Conservation (phyloP, 2,888 invertebrate species). For the Apotomis betuletana region DNA sequence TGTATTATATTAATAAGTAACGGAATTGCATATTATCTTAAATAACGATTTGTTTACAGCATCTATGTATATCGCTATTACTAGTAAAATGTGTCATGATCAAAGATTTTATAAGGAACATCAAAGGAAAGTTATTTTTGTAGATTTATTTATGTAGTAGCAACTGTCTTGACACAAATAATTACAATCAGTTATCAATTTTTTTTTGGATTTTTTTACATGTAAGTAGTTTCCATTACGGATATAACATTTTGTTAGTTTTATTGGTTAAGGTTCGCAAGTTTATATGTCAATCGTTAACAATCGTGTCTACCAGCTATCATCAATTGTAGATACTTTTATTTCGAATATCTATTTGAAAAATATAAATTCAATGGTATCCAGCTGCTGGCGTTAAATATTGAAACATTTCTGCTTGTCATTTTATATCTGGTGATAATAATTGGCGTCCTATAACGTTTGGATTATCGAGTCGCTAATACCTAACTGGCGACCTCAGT, state of each 20-base stretch:
- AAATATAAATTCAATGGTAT: background rate
- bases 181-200: too few species aligned
- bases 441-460: conserved; percentile 9
- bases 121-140: conserved; percentile 22
- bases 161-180: too few species aligned
- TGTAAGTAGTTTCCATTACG: too few species aligned
- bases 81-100: conserved; percentile 20
- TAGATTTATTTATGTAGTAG: background rate
- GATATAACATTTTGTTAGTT: too few species aligned
- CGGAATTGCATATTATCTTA: background rate
- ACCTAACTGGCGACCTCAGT: background rate
- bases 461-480: background rate
- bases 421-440: conserved; percentile 1
- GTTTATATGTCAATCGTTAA: too few species aligned
- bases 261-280: too few species aligned
- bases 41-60: background rate
- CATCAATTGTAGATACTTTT: background rate
- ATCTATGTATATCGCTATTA: conserved; percentile 7
- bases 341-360: background rate
- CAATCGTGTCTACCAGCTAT: too few species aligned
- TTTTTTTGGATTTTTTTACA: too few species aligned
- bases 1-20: background rate
- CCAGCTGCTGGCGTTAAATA: background rate
- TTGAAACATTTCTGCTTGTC: background rate
- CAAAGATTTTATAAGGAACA: conserved; percentile 14